Conservation (phyloP, 1,140 invertebrate genomes). For the Bombus consobrinus region DNA sequence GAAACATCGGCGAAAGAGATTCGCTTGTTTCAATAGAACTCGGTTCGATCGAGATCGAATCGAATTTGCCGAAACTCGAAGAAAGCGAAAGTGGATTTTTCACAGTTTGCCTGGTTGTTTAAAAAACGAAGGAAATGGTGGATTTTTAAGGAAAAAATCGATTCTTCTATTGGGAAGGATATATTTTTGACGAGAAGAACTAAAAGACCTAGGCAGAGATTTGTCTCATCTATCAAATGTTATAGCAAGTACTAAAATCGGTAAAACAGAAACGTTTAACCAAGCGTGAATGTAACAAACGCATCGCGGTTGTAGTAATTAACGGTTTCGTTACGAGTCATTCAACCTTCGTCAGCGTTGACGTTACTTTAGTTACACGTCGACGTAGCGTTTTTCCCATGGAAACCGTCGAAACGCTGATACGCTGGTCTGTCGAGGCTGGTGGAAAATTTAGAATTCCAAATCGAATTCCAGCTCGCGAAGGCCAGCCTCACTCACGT, state of each 20-base stretch:
- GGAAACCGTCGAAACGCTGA: not conserved
- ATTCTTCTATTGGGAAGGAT: too few species aligned
- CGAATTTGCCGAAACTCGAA: too few species aligned
- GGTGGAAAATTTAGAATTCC: conserved; percentile 7
- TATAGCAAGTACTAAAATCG: not conserved
- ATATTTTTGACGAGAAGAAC: too few species aligned
- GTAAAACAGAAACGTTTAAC: not conserved
- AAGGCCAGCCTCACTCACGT: not conserved
- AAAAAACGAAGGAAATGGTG: too few species aligned
- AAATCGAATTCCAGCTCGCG: not conserved
- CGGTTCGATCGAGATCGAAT: too few species aligned
- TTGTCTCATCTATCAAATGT: too few species aligned
- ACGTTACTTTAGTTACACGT: conserved; percentile 5
- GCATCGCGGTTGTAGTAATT: conserved; percentile 45
- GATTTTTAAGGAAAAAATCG: too few species aligned
- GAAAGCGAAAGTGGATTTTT: too few species aligned
- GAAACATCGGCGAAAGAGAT: not conserved
- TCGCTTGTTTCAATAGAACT: not conserved
- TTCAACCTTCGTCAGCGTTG: conserved; percentile 44
- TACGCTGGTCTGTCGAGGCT: not conserved
- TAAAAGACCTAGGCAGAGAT: too few species aligned
- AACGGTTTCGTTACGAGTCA: conserved; percentile 46
- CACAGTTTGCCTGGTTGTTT: too few species aligned
- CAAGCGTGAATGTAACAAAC: not conserved
- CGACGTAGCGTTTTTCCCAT: conserved; percentile 3